Conservation (phyloP, 2,888 invertebrate species). For the Tachystola acroxantha region DNA sequence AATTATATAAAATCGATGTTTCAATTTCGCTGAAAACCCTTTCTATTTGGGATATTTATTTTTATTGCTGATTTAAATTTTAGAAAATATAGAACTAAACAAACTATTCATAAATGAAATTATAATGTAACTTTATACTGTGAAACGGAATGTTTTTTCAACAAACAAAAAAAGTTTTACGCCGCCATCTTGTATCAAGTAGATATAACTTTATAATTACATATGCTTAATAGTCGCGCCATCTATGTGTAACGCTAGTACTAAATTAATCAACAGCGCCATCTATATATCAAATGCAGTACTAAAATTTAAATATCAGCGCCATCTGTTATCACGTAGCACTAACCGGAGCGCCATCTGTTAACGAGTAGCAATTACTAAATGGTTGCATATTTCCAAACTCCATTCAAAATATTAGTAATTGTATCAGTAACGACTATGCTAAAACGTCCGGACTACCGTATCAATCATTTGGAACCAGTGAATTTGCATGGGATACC, state of each 20-base stretch:
- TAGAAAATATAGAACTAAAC: no score
- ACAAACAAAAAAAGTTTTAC: background rate
- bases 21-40: background rate
- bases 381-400: constrained; percentile 6
- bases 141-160: constrained; percentile 1
- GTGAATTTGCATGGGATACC: constrained; percentile 38
- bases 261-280: no score
- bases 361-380: constrained; percentile 5
- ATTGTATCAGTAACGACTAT: constrained; percentile 12
- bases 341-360: constrained; percentile 7
- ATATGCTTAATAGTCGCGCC: no score
- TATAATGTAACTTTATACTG: background rate
- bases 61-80: no score
- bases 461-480: constrained; percentile 19
- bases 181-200: constrained; percentile 4
- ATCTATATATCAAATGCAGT: no score
- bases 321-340: no score
- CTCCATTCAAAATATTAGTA: constrained; percentile 7
- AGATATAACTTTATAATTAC: background rate
- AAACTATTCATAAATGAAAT: no score
- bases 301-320: no score
- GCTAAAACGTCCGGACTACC: constrained; percentile 16
- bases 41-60: no score
- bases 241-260: no score
- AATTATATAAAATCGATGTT: background rate